Evolutionary conservation across 2,113 vertebrate species (phyloP), one percentile per base, ranked within the genome.

Genomic region (Psilopsiagon aymara): DNA sequence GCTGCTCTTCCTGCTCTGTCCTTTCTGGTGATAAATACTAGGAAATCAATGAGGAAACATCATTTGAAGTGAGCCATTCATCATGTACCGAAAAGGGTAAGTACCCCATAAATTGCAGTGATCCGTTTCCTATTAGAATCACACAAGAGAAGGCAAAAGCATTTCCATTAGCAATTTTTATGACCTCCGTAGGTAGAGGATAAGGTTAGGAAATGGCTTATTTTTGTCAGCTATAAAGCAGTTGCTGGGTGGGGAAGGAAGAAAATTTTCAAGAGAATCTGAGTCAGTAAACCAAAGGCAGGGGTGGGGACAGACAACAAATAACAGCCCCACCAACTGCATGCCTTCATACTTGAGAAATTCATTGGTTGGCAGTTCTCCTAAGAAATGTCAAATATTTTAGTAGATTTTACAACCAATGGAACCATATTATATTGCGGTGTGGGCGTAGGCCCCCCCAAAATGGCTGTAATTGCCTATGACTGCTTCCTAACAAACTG

Each of bases 71-170:
- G 94, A 97, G 95, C 69, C 96, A 98, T 98, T 97, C 97, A 98
- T 98, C 97, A 98, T 90, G 95, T 85, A 95, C 96, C 95, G 7
- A 97, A 97, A 97, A 97, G 97, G 95, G 94, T 97, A 98, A 98
- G 98, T 97, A 97, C 97, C 96, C 90, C 96, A 97, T 98, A 98
- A 98, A 98, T 75, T 75, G 93, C 97, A 97, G 97, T 91, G 96
- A 97, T 97, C 97, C 96, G n/a, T 97, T 98, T 98, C 98, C 98
- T 98, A 98, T 98, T 98, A 97, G 96, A 95, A 98, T 93, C 87
- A 88, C 97, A 98, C 96, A 98, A 98, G 97, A 98, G 97, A 97
- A 97, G 97, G 97, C 93, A 95, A 89, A 94, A 96, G 98, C 44
- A 3, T 97, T 94, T 92, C 80, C 97, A 98, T 98, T 98, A 97